A percentile compares a stretch with the other conserved stretches of the same genome.
These are phyloP conservation scores for Melanotaenia maccullochi DNA, from an alignment of 2,797 vertebrate genomes.

Conservation along the genomic window DNA sequence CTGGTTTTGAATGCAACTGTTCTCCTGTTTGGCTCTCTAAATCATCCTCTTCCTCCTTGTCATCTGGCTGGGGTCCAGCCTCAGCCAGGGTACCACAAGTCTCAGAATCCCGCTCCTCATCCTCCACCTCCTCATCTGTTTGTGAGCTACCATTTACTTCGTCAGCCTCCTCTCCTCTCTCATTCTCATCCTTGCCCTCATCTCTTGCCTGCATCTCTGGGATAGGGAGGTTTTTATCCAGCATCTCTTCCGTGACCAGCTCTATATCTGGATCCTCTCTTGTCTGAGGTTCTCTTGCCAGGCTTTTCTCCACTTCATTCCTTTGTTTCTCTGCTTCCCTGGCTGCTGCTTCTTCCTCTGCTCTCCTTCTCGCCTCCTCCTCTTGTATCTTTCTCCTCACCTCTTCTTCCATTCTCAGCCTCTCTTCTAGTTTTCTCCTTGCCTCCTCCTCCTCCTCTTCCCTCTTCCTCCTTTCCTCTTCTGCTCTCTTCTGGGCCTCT, in stretches of 20 bases:
- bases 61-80: conserved; percentile 71
- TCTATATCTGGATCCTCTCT: conserved; percentile 70
- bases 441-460: conserved; percentile 71
- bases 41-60: conserved; percentile 46
- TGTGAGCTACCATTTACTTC: conserved; percentile 29
- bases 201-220: conserved; percentile 18
- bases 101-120: conserved; percentile 41
- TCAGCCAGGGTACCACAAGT: conserved; percentile 64
- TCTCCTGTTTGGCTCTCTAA: conserved; percentile 50
- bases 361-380: conserved; percentile 67
- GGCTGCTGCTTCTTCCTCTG: conserved; percentile 60
- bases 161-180: conserved; percentile 8
- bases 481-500: conserved; percentile 54
- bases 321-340: conserved; percentile 69
- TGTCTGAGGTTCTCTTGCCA: conserved; percentile 58
- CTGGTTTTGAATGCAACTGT: conserved; percentile 18
- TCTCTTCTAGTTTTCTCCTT: conserved; percentile 52
- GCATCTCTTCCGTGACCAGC: conserved; percentile 65
- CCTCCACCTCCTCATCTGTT: conserved; percentile 51
- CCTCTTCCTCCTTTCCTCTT: conserved; percentile 52
- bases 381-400: conserved; percentile 31
- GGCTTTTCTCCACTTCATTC: conserved; percentile 61
- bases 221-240: conserved; percentile 49
- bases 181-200: conserved; percentile 9
- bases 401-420: conserved; percentile 19